These are phyloP conservation scores for Diacarnus erythraeanus DNA, from an alignment of 37 sponge, comb jelly and placozoan species.

Conservation along the genomic window DNA sequence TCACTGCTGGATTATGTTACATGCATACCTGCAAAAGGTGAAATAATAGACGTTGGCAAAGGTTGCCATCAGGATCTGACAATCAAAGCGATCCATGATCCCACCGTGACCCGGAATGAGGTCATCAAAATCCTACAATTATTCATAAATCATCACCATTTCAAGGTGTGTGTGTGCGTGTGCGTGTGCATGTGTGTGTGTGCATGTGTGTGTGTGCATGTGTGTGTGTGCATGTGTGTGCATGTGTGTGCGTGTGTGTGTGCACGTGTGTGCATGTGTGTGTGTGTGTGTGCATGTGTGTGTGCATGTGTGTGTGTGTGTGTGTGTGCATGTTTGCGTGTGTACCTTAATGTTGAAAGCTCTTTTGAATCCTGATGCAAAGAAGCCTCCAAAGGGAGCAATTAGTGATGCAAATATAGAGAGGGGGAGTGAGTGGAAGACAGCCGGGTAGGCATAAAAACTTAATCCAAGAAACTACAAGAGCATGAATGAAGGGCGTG, in stretches of 20 bases:
- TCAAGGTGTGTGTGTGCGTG: too few species aligned
- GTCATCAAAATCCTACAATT: slow-evolving; percentile 92
- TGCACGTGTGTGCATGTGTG: too few species aligned
- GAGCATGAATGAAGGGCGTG: not conserved
- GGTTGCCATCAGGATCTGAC: slow-evolving; percentile 94
- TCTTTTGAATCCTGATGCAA: slow-evolving; percentile 98
- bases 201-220: too few species aligned
- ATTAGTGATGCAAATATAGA: slow-evolving; percentile 93
- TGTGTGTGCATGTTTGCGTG: not conserved
- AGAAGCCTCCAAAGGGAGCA: slow-evolving; percentile 99
- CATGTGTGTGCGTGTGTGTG: too few species aligned
- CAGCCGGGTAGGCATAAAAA: slow-evolving; percentile 71
- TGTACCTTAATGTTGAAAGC: slow-evolving; percentile 93
- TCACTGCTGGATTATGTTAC: not conserved
- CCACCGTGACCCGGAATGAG: slow-evolving; percentile 99
- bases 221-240: too few species aligned
- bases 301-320: not conserved
- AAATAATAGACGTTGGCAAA: slow-evolving; percentile 94
- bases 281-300: too few species aligned
- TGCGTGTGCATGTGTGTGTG: too few species aligned
- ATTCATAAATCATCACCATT: too few species aligned
- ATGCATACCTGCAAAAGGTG: slow-evolving; percentile 83
- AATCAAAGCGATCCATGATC: slow-evolving; percentile 94
- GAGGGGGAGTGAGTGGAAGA: slow-evolving; percentile 84
- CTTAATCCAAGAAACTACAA: slow-evolving; percentile 22